Evolutionary conservation across 1,140 invertebrate species (phyloP).

Genomic region (Diorhabda sublineata): DNA sequence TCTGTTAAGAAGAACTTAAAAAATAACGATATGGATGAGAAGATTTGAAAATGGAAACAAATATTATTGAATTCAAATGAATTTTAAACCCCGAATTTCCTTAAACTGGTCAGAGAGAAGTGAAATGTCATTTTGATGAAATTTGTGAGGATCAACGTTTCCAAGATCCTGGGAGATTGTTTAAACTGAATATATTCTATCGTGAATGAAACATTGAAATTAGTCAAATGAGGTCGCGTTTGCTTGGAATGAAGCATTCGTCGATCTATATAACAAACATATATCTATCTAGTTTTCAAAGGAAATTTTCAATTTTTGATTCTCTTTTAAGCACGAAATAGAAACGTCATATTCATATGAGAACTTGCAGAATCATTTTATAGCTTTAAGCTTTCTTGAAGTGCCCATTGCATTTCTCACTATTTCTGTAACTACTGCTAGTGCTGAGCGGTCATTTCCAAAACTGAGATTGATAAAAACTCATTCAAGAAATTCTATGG

Average conservation of each 20-base stretch:
- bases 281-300: too few relatives aligned
- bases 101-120: constrained; percentile 25
- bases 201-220: not conserved
- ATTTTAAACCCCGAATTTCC: constrained; percentile 12
- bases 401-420: too few relatives aligned
- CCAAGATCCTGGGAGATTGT: constrained; percentile 1
- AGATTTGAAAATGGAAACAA: not conserved
- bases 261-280: too few relatives aligned
- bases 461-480: not conserved
- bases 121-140: constrained; percentile 25
- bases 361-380: not conserved
- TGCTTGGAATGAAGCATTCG: too few relatives aligned
- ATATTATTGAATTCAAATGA: constrained; percentile 8
- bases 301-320: not conserved
- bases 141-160: constrained; percentile 23
- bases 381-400: not conserved
- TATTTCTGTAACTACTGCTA: too few relatives aligned
- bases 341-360: not conserved
- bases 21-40: not conserved
- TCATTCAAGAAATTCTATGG: too few relatives aligned
- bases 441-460: not conserved
- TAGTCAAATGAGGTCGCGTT: not conserved
- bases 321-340: not conserved
- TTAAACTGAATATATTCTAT: not conserved
- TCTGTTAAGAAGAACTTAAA: not conserved